A percentile compares a stretch with the other conserved stretches of the same genome.
Conservation (phyloP, 2,113 vertebrate genomes). For the Leiothrix lutea region DNA sequence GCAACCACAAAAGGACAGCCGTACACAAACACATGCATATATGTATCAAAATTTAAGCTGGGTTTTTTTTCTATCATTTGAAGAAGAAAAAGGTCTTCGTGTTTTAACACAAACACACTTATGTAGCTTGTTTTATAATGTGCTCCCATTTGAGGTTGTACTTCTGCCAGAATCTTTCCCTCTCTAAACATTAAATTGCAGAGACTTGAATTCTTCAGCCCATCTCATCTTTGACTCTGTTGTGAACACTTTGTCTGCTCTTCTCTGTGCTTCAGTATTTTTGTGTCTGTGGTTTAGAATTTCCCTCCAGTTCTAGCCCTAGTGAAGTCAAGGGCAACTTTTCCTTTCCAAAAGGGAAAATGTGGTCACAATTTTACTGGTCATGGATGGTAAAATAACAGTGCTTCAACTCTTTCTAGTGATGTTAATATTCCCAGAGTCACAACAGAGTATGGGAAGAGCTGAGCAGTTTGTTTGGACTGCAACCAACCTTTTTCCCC, state of each 20-base stretch:
- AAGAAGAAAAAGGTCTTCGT: neutral
- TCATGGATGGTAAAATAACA: neutral
- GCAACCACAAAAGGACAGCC: neutral
- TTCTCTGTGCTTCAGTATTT: neutral
- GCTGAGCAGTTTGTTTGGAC: neutral
- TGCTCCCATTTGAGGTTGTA: neutral
- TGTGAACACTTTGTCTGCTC: neutral
- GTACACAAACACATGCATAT: neutral
- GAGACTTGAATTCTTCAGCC: neutral
- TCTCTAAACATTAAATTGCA: neutral
- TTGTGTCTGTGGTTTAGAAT: neutral
- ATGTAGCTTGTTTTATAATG: neutral
- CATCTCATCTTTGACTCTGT: neutral
- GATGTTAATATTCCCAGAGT: neutral
- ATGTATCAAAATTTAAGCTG: neutral
- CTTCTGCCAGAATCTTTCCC: neutral
- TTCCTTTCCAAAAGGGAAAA: neutral
- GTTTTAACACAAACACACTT: neutral
- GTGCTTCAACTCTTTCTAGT: neutral
- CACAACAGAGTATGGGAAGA: neutral
- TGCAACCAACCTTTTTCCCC: accelerated
- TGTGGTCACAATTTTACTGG: neutral
- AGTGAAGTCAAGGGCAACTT: neutral
- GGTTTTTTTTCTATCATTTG: neutral
- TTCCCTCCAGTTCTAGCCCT: neutral